Evolutionary conservation across 2,113 vertebrate species (phyloP).

Genomic region (Bufo gargarizans): DNA sequence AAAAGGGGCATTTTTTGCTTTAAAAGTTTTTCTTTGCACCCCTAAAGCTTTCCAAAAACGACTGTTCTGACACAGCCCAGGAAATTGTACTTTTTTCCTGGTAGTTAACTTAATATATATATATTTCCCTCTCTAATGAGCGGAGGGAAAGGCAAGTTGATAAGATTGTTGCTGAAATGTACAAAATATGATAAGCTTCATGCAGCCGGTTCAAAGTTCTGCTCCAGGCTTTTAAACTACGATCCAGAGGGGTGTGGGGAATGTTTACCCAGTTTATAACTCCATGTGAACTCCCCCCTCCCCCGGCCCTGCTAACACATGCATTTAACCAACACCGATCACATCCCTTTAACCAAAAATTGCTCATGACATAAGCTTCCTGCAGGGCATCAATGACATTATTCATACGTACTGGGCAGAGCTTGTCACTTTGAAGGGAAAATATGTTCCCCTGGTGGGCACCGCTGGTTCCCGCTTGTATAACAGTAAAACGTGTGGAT

Average conservation of each 20-base stretch:
- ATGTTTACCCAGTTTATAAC: constrained; percentile 9
- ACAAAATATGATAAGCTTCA: background rate
- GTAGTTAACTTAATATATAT: background rate
- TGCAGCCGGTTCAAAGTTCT: constrained; percentile 14
- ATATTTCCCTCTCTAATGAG: background rate
- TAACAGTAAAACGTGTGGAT: background rate
- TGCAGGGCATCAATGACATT: constrained; percentile 6
- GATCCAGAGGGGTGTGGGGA: background rate
- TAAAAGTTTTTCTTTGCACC: too few relatives aligned
- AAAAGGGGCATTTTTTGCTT: too few relatives aligned
- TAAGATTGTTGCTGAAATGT: background rate
- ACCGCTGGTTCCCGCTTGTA: background rate
- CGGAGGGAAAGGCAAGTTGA: background rate
- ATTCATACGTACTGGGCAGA: constrained; percentile 7
- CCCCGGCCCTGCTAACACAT: background rate
- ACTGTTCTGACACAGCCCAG: background rate
- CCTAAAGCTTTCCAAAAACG: too few relatives aligned
- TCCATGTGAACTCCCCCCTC: background rate
- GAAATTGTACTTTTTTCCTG: background rate
- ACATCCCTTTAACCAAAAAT: background rate
- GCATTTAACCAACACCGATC: background rate
- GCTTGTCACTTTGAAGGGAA: background rate
- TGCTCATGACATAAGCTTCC: constrained; percentile 3
- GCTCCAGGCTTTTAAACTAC: background rate
- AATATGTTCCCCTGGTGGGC: constrained; percentile 12